A percentile compares a stretch with the other conserved stretches of the same genome.
Evolutionary conservation across 2,888 invertebrate species (phyloP).

Genomic region (Desoria tigrina): DNA sequence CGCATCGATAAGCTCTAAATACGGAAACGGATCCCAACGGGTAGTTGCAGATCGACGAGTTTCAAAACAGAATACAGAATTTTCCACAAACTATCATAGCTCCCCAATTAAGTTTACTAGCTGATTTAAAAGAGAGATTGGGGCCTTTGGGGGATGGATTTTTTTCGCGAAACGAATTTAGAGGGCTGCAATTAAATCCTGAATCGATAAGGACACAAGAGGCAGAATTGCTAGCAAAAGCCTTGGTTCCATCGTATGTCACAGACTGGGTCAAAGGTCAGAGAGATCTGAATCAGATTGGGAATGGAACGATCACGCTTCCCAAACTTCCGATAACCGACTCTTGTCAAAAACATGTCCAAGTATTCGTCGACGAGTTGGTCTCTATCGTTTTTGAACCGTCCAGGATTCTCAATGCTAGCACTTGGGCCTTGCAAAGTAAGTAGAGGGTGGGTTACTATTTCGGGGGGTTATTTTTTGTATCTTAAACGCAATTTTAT

Average conservation of each 20-base stretch:
- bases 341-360: not conserved
- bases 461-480: no score
- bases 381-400: not conserved
- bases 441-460: not conserved
- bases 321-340: no score
- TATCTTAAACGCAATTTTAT: not conserved
- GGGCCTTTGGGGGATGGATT: no score
- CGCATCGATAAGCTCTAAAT: no score
- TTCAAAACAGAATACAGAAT: no score
- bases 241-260: not conserved
- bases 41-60: no score
- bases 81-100: no score
- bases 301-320: not conserved
- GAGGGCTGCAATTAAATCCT: no score
- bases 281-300: not conserved
- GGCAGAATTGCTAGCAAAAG: not conserved
- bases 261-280: not conserved
- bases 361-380: not conserved
- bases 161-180: no score
- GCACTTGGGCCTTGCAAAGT: conserved; percentile 12
- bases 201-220: not conserved
- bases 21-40: no score
- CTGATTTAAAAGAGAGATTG: no score
- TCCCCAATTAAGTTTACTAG: no score
- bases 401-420: not conserved